Evolutionary conservation across 2,113 vertebrate genomes (phyloP), one percentile per base, ranked within the genome.

Genomic region (Antennarius striatus): DNA sequence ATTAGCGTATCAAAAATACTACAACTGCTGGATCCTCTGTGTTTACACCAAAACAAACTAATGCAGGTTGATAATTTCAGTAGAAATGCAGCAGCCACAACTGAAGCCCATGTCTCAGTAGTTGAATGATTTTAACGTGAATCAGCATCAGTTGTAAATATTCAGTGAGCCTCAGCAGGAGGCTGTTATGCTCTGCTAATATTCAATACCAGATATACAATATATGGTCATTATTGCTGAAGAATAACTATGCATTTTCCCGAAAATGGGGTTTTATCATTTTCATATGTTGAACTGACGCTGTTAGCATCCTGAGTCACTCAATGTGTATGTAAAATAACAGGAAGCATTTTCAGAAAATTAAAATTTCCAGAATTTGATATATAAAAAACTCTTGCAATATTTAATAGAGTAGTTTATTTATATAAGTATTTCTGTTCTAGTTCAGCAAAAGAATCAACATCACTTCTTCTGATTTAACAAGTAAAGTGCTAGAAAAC

Each of bases 341-440:
- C 15, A 32, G 48, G 40, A 42, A 46, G 13, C 17, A 28, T 59
- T 45, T 51, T 45, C n/a, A 55, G 53, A 43, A 32, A 30, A 40
- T 42, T 49, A 11, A 36, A 16, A 42, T 42, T 42, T 32, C 8
- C 46, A 46, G 61, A 56, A 14, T 40, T 57, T 51, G 52, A 49
- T 15, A 13, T 70, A 56, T 45, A 59, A 67, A 75, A 80, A 63
- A 70, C 62, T 67, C 56, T 67, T 78, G 3, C 32, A 36, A 4
- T 36, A 36, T 36, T 36, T 36, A 36, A 36, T 57, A 62, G 47
- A 40, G 45, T 66, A 51, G 10, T 59, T 83, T 84, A 75, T 85
- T 76, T 79, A 70, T 53, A 71, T 17, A 14, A 36, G 32, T 5
- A 36, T 36, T 7, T 7, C 32, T 64, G n/a, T 50, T 71, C 30